Conservation (phyloP, 2,113 vertebrate genomes). For the Xenopus borealis region DNA sequence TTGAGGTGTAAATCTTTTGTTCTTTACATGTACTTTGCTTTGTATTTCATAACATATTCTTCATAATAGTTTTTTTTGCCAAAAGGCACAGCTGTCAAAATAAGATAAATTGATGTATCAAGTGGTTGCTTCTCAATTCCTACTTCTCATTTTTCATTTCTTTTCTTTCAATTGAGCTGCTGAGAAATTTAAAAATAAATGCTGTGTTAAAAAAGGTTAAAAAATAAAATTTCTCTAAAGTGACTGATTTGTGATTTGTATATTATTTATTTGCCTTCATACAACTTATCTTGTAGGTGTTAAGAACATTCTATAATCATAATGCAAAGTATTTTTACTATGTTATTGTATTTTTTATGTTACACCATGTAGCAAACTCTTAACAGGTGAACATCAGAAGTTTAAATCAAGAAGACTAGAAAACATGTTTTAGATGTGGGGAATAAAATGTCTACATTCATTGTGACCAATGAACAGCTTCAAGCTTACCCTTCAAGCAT, state of each 20-base stretch:
- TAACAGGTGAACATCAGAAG: too few relatives aligned
- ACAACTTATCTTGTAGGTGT: too few relatives aligned
- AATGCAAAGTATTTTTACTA: too few relatives aligned
- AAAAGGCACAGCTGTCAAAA: constrained; percentile 53
- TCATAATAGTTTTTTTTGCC: constrained; percentile 58
- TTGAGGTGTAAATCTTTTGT: constrained; percentile 51
- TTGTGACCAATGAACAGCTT: too few relatives aligned
- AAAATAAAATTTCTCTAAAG: constrained; percentile 24
- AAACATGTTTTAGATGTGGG: too few relatives aligned
- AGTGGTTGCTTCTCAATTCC: constrained; percentile 51
- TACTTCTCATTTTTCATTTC: constrained; percentile 40
- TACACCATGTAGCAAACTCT: too few relatives aligned
- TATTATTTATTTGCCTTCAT: too few relatives aligned
- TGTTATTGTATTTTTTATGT: too few relatives aligned
- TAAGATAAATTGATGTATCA: constrained; percentile 54
- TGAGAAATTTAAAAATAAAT: constrained; percentile 22
- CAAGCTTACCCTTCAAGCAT: too few relatives aligned
- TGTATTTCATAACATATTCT: constrained; percentile 49
- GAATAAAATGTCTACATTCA: too few relatives aligned
- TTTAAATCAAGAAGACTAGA: too few relatives aligned
- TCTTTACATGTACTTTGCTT: constrained; percentile 43
- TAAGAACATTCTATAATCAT: too few relatives aligned
- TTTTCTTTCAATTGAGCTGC: constrained; percentile 21
- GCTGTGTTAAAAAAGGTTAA: constrained; percentile 9
- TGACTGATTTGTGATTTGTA: neutral